Evolutionary conservation across 2,888 invertebrate genomes (phyloP).

Genomic region (Archips xylosteana): DNA sequence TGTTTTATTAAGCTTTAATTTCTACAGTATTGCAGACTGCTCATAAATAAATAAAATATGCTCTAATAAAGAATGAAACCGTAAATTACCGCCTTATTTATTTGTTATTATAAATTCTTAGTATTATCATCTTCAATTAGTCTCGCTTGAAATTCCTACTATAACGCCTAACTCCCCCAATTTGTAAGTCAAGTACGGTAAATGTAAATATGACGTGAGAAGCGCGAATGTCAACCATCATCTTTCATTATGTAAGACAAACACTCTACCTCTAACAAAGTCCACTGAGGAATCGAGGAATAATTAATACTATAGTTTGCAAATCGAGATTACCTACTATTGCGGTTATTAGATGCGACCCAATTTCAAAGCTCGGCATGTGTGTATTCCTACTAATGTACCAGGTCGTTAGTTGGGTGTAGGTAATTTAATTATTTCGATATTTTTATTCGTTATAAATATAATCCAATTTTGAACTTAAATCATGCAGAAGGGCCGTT

Average conservation of each 20-base stretch:
- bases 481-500: neutral
- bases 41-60: no score
- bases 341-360: conserved; percentile 14
- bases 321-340: conserved; percentile 14
- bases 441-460: neutral
- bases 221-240: conserved; percentile 8
- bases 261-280: conserved; percentile 21
- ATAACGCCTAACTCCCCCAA: neutral
- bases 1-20: no score
- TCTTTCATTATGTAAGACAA: conserved; percentile 35
- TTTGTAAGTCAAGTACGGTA: neutral
- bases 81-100: neutral
- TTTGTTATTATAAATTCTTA: neutral
- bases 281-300: conserved; percentile 20
- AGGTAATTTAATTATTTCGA: no score
- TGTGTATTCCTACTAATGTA: no score
- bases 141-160: neutral
- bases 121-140: neutral
- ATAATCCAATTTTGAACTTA: neutral
- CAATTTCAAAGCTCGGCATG: conserved; percentile 11
- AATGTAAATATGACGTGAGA: conserved; percentile 9
- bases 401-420: no score
- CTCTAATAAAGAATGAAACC: neutral
- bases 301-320: conserved; percentile 31
- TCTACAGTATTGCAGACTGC: no score